Conservation (phyloP, 2,888 invertebrate genomes). For the Plagodis pulveraria region DNA sequence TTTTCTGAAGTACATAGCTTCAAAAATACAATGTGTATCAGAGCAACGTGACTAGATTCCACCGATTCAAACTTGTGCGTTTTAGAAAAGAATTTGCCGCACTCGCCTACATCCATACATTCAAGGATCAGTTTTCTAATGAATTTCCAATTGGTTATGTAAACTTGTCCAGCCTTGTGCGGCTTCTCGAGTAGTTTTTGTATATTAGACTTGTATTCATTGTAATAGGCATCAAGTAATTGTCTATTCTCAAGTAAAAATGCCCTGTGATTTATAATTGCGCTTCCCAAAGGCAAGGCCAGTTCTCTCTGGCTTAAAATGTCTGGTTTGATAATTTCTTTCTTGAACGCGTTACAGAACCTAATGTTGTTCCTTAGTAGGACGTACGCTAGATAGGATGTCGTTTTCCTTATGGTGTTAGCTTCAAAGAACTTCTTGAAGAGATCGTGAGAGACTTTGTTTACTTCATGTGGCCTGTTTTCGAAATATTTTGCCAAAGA, state of each 20-base stretch:
- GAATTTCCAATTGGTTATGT: constrained; percentile 85
- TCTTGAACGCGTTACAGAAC: constrained; percentile 74
- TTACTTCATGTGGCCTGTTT: constrained; percentile 85
- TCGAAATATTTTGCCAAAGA: constrained; percentile 84
- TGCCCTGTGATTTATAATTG: constrained; percentile 68
- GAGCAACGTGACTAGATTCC: constrained; percentile 84
- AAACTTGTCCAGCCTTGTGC: constrained; percentile 88
- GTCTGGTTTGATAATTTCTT: constrained; percentile 70
- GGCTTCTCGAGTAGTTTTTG: constrained; percentile 88
- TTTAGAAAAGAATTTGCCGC: constrained; percentile 83
- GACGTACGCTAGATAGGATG: constrained; percentile 83
- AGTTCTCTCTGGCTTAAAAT: constrained; percentile 86
- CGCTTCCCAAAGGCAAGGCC: constrained; percentile 86
- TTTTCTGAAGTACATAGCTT: constrained; percentile 72
- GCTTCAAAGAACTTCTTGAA: constrained; percentile 81
- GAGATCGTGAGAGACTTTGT: constrained; percentile 75
- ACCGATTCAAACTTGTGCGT: constrained; percentile 86
- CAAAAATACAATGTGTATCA: constrained; percentile 82
- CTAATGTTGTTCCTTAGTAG: constrained; percentile 83
- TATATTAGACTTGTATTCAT: constrained; percentile 86
- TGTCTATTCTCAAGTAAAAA: constrained; percentile 72
- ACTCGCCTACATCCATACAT: constrained; percentile 85
- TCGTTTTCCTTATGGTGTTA: constrained; percentile 82
- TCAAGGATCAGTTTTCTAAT: constrained; percentile 84
- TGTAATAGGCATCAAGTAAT: constrained; percentile 79